Conservation (phyloP, 2,888 invertebrate species). For the Caenorhabditis sp. region DNA sequence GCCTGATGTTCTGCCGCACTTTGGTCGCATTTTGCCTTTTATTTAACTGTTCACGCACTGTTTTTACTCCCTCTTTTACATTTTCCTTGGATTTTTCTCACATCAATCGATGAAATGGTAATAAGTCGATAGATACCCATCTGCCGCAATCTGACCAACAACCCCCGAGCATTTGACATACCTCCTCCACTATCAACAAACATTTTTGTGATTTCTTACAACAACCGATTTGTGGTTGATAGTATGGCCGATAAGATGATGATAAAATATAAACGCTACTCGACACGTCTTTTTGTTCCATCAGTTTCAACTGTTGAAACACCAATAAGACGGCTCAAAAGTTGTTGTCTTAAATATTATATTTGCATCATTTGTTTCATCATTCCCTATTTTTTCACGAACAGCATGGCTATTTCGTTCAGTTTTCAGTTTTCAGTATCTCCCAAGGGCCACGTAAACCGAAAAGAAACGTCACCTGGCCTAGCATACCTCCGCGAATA, state of each 20-base stretch:
- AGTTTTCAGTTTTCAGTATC: too few relatives aligned
- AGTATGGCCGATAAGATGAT: conserved; percentile 36
- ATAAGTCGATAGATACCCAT: neutral
- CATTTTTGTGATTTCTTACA: conserved; percentile 36
- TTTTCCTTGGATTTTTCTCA: too few relatives aligned
- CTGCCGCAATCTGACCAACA: neutral
- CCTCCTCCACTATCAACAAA: neutral
- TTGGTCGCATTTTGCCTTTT: too few relatives aligned
- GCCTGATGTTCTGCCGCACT: neutral
- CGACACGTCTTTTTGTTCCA: conserved; percentile 24
- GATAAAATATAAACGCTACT: conserved; percentile 40
- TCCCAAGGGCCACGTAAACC: too few relatives aligned
- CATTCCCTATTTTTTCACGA: neutral
- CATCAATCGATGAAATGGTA: neutral
- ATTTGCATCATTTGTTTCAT: conserved; percentile 48
- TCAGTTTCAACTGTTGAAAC: too few relatives aligned
- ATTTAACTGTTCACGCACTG: too few relatives aligned
- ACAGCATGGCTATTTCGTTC: too few relatives aligned
- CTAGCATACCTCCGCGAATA: too few relatives aligned
- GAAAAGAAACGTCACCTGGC: too few relatives aligned
- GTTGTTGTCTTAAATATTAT: too few relatives aligned
- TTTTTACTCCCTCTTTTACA: too few relatives aligned
- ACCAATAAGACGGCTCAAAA: too few relatives aligned
- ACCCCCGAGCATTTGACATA: neutral
- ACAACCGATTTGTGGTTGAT: conserved; percentile 34